These are phyloP conservation scores for Sebastes schlegelii DNA, from an alignment of 2,113 vertebrate genomes.

Conservation along the genomic window DNA sequence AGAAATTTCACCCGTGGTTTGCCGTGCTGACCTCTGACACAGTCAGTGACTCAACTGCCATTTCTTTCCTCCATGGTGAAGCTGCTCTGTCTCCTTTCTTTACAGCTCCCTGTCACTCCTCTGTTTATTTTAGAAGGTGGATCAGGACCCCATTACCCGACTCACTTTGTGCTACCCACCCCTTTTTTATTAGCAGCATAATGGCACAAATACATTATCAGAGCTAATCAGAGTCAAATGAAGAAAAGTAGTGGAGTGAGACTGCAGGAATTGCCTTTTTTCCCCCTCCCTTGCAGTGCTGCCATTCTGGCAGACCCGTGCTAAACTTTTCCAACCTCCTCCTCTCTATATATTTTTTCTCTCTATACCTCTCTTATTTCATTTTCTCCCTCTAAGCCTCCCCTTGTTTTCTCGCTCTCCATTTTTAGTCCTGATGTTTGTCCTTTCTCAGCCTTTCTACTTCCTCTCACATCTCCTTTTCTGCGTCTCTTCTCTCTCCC, in stretches of 20 bases:
- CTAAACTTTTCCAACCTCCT: slow-evolving; percentile 44
- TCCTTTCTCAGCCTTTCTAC: slow-evolving; percentile 40
- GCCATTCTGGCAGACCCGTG: slow-evolving; percentile 20
- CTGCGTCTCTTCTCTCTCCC: slow-evolving; percentile 54
- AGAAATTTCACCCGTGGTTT: neutral
- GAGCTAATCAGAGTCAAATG: slow-evolving; percentile 94
- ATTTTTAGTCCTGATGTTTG: slow-evolving; percentile 49
- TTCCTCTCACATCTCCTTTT: slow-evolving; percentile 48
- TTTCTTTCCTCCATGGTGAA: slow-evolving; percentile 8
- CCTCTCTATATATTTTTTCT: slow-evolving; percentile 18
- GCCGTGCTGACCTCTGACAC: slow-evolving; percentile 12
- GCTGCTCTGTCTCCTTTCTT: slow-evolving; percentile 26
- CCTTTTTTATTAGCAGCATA: slow-evolving; percentile 83
- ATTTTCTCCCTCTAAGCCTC: slow-evolving; percentile 23
- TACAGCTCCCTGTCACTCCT: slow-evolving; percentile 51
- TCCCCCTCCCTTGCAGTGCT: slow-evolving; percentile 66
- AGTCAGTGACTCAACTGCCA: slow-evolving; percentile 20
- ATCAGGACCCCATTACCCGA: slow-evolving; percentile 70
- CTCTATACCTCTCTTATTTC: slow-evolving; percentile 4
- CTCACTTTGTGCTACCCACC: slow-evolving; percentile 54
- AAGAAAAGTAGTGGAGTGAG: slow-evolving; percentile 91
- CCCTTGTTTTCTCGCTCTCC: slow-evolving; percentile 37
- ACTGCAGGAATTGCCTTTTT: slow-evolving; percentile 88
- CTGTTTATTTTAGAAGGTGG: slow-evolving; percentile 74
- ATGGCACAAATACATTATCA: slow-evolving; percentile 91